A percentile compares a stretch with the other conserved stretches of the same genome.
phyloP scores from a whole-genome alignment of 64 coral and sea anemone genomes.

The Pocillopora damicornis region DNA sequence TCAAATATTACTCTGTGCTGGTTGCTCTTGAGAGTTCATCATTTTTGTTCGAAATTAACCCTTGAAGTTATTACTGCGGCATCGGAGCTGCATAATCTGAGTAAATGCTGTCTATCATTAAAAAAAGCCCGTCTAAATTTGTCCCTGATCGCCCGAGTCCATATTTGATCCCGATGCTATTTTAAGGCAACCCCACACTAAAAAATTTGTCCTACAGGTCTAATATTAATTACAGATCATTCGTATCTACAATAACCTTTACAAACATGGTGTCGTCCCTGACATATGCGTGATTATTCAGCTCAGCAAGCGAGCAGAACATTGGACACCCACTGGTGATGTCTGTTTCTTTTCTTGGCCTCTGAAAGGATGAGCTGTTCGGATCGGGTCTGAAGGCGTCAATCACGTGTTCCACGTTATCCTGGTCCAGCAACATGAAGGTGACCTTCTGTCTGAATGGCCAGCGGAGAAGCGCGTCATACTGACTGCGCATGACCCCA shows the following conservation, averaged over 20 bases:
- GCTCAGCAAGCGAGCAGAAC: constrained; percentile 37
- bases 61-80: too few species aligned
- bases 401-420: constrained; percentile 53
- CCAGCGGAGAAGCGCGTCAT: constrained; percentile 33
- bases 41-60: too few species aligned
- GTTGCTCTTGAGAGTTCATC: too few species aligned
- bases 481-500: constrained; percentile 50
- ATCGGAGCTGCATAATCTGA: too few species aligned
- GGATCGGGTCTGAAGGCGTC: constrained; percentile 52
- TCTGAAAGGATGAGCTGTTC: constrained; percentile 38
- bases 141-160: too few species aligned
- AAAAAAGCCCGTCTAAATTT: too few species aligned
- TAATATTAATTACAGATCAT: not conserved
- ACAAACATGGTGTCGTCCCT: constrained; percentile 44
- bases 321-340: constrained; percentile 42
- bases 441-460: constrained; percentile 59
- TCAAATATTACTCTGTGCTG: too few species aligned
- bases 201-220: too few species aligned
- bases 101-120: too few species aligned
- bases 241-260: constrained; percentile 24
- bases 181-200: too few species aligned
- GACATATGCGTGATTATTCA: constrained; percentile 42
- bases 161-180: too few species aligned
- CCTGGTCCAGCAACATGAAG: constrained; percentile 51
- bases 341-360: constrained; percentile 30